Evolutionary conservation across 2,888 invertebrate genomes (phyloP).

Genomic region (Temnothorax ravouxi): DNA sequence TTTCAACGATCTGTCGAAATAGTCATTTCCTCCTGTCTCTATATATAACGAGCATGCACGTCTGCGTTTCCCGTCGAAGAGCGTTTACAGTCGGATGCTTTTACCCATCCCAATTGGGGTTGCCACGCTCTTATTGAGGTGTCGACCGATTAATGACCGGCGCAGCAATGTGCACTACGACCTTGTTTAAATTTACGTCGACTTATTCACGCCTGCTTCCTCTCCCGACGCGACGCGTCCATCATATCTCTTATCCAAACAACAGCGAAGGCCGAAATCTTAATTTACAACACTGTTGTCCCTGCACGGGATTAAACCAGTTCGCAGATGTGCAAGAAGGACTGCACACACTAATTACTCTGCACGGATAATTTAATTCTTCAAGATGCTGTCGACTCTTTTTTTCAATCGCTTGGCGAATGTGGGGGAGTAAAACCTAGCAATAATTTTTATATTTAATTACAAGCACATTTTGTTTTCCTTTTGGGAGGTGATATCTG

Average conservation of each 20-base stretch:
- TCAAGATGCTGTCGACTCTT: background rate
- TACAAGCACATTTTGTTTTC: background rate
- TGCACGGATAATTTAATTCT: constrained; percentile 6
- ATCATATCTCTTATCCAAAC: constrained; percentile 43
- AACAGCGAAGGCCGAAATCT: constrained; percentile 21
- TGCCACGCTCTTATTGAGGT: constrained; percentile 53
- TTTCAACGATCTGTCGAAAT: constrained; percentile 42
- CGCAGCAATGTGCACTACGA: constrained; percentile 17
- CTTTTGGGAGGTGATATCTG: background rate
- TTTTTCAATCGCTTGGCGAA: background rate
- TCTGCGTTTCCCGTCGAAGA: constrained; percentile 21
- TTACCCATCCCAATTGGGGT: constrained; percentile 46
- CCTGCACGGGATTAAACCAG: background rate
- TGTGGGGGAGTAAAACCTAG: background rate
- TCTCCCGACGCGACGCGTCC: constrained; percentile 15
- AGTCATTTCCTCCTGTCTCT: constrained; percentile 31
- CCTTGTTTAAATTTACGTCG: constrained; percentile 55
- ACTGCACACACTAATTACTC: constrained; percentile 2
- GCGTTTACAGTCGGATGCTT: constrained; percentile 41
- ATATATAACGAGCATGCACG: background rate
- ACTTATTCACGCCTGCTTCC: constrained; percentile 32
- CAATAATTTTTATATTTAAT: constrained; percentile 13
- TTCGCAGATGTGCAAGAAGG: background rate
- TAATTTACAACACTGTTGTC: constrained; percentile 8
- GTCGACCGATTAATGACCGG: constrained; percentile 62